Conservation (phyloP, 2,113 vertebrate species). For the Herpailurus yagouaroundi region DNA sequence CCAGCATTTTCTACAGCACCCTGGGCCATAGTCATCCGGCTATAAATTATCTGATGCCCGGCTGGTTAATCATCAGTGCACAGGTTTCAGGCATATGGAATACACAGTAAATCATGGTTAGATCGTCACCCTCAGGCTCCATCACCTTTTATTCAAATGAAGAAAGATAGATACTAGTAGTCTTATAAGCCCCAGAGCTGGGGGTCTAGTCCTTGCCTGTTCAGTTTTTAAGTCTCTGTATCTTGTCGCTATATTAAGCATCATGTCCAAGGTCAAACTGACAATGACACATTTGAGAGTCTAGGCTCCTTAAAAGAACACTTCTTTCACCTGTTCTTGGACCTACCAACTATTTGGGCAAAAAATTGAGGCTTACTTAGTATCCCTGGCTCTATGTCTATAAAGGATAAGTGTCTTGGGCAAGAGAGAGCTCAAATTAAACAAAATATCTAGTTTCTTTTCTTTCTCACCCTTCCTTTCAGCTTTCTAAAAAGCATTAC, state of each 20-base stretch:
- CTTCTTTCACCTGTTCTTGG: background rate
- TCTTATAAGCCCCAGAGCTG: background rate
- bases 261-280: background rate
- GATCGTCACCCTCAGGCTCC: background rate
- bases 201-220: background rate
- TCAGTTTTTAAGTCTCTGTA: background rate
- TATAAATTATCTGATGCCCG: background rate
- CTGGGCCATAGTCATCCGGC: background rate
- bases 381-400: background rate
- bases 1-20: background rate
- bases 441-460: background rate
- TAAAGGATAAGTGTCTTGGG: background rate
- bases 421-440: background rate
- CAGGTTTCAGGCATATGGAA: background rate
- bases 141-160: background rate
- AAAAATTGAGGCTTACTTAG: background rate
- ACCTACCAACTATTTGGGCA: background rate
- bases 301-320: background rate
- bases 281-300: background rate
- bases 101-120: background rate
- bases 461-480: background rate
- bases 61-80: background rate
- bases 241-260: background rate
- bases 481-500: background rate
- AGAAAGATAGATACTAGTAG: background rate